Evolutionary conservation across 1,140 invertebrate species (phyloP), one percentile per base, ranked within the genome.

Genomic region (Drosophila sproati): DNA sequence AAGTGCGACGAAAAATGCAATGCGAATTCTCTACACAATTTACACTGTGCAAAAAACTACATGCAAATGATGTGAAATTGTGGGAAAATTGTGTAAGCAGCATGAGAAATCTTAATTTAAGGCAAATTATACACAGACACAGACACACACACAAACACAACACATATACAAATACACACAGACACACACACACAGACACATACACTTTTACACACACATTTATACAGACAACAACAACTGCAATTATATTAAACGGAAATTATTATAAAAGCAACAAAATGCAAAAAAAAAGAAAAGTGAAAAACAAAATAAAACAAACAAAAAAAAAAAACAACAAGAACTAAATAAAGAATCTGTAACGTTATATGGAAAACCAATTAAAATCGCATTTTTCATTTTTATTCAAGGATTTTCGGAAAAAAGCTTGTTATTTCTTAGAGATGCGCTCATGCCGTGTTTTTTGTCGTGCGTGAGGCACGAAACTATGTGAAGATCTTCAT

Each of bases 311-410:
- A 64, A 62, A 77, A 71, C 52, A 74, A 67, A 73, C 78, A 77
- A 76, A 73, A 57, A 63, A 72, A 77, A 72, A 77, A 59, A 52
- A 70, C 64, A 54, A 66, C 67, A 77, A 79, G 69, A 76, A 79
- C 72, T 87, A 87, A 85, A 91, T 91, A 86, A 85, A 90, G 87
- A 91, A 91, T 90, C 86, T 91, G 82, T 91, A 91, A 90, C 87
- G 90, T 91, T 91, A 91, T 91, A 91, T 91, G 90, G 76, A 91
- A 91, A 91, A 89, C 74, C 50, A 63, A 79, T 3, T 47, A 1
- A 54, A 60, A 48, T 20, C 6, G n/a, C 5, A 34, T 5, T 60
- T 77, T 77, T 51, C n/a, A n/a, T 55, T 61, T 37, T 37, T 37
- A 10, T 20, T 62, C 5, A 39, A 39, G 29, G 47, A 32, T 59